Evolutionary conservation across 1,140 invertebrate species (phyloP), one percentile per base, ranked within the genome.

Genomic region (Neodiprion fabricii): DNA sequence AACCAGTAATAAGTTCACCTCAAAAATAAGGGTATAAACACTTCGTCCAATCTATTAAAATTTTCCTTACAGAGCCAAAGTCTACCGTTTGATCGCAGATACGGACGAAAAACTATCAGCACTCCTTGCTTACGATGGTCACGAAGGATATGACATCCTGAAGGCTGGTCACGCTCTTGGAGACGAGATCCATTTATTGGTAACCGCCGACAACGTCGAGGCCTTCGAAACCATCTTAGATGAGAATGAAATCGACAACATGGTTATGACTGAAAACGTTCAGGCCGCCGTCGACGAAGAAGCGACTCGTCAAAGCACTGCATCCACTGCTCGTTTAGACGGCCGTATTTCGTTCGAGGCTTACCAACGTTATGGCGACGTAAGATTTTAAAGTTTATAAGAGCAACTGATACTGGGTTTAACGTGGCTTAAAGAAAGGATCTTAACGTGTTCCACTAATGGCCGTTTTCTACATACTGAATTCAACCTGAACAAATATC

Each of bases 351-450:
- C 76, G 47, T 83, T 86, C 40, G 67, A 67, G n/a, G 76, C 76
- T 74, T 85, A 80, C 74, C 81, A 82, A 11, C 81, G 84, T 68
- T 83, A 82, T 75, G 21, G 67, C 7, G 82, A 83, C 77, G 85
- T 84, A 71, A 74, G 78, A 40, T 40, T 40, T 40, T 40, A 5
- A 40, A n/a, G 65, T 21, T 1, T 66, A 66, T 66, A 40, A 40
- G 5, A 40, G 28, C 28, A 40, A 5, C 2, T 40, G 28, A 40
- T 40, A 40, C 28, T 40, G 5, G 5, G 5, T 40, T 40, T 5
- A 2, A 40, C 28, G 2, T 40, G 28, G 28, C 28, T 40, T 40
- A 21, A 21, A 21, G 17, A 21, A 21, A 21, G 17, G 17, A 21
- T 21, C 17, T 21, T 21, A 21, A 21, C 17, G 17, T 21, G 17